Percentiles rank a stretch among this genome's conserved stretches.
Conservation (phyloP, 30 jellyfish, hydroid and myxozoan genomes). For the Chrysaora quinquecirrha region DNA sequence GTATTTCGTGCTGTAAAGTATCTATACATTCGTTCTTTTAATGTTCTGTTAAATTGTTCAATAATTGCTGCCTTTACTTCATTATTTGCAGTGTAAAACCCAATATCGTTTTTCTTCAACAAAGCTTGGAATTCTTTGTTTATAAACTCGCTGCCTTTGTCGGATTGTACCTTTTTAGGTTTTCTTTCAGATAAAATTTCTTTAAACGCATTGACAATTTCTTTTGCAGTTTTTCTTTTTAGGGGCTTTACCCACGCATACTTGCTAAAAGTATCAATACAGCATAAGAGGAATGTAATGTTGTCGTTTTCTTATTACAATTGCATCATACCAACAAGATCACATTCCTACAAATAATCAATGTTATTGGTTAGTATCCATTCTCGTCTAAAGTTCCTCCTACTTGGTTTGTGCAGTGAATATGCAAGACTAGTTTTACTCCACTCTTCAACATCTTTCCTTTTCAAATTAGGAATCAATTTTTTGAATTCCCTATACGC, state of each 20-base stretch:
- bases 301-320: background rate
- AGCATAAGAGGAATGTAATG: background rate
- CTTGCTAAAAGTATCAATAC: slow-evolving; percentile 6
- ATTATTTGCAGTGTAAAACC: background rate
- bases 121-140: slow-evolving; percentile 1
- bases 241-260: slow-evolving; percentile 40
- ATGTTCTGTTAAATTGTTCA: slow-evolving; percentile 9
- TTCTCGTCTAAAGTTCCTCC: slow-evolving; percentile 23
- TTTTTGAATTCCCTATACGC: too few species aligned
- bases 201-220: too few species aligned
- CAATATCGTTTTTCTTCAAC: slow-evolving; percentile 7
- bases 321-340: too few species aligned
- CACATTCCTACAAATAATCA: too few species aligned
- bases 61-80: too few species aligned
- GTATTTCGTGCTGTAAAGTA: slow-evolving; percentile 21
- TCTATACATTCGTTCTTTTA: slow-evolving; percentile 25
- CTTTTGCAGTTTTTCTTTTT: too few species aligned
- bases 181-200: slow-evolving; percentile 13
- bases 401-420: slow-evolving; percentile 23
- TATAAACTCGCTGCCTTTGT: slow-evolving; percentile 43
- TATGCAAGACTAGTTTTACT: background rate
- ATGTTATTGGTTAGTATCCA: too few species aligned
- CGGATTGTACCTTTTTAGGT: slow-evolving; percentile 32
- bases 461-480: too few species aligned
- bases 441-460: slow-evolving; percentile 10